phyloP scores from a whole-genome alignment of 2,113 vertebrate genomes.

The Mormoops blainvillei region DNA sequence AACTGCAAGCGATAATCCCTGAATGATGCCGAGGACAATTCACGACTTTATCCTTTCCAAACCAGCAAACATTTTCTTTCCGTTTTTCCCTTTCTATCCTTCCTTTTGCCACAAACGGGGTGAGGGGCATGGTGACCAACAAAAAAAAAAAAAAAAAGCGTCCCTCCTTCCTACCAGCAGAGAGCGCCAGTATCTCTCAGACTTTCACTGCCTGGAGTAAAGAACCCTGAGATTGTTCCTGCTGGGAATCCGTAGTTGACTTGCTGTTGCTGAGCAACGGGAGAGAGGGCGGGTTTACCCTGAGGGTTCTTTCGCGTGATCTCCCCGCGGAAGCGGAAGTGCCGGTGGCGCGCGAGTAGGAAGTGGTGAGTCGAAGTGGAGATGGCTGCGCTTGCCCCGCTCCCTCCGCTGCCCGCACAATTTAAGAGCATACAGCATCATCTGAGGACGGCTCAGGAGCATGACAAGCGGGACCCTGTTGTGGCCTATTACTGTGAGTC shows the following conservation, averaged over 20 bases:
- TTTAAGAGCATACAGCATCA: conserved; percentile 92
- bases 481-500: conserved; percentile 97
- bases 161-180: conserved; percentile 23
- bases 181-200: not conserved
- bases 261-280: not conserved
- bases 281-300: not conserved
- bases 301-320: accelerated
- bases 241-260: not conserved
- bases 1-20: not conserved
- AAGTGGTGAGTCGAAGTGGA: not conserved
- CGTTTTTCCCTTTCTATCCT: not conserved
- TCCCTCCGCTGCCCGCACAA: conserved; percentile 83
- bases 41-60: not conserved
- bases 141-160: not conserved
- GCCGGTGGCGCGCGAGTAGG: not conserved
- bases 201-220: not conserved
- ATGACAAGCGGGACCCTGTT: conserved; percentile 93
- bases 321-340: conserved; percentile 78
- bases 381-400: conserved; percentile 79
- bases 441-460: conserved; percentile 93
- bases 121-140: not conserved
- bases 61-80: not conserved
- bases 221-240: accelerated
- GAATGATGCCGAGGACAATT: not conserved
- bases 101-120: not conserved